phyloP scores from a whole-genome alignment of 2,888 invertebrate genomes.

The Notodonta ziczac region DNA sequence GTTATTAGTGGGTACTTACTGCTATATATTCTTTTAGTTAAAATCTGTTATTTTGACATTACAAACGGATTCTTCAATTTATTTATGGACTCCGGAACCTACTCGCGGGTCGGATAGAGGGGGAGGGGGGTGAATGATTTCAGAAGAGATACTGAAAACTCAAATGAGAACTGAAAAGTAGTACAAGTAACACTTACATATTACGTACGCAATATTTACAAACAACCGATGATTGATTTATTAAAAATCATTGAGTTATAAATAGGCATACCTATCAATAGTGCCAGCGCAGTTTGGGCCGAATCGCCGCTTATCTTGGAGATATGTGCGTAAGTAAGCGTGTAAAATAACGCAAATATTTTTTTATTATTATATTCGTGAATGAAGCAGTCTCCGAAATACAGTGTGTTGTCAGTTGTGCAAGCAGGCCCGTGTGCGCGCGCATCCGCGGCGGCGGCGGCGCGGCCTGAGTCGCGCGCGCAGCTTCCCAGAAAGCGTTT shows the following conservation, averaged over 20 bases:
- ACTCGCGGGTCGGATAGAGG: too few relatives aligned
- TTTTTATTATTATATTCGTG: background rate
- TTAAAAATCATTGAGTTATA: background rate
- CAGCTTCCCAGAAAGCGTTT: constrained; percentile 80
- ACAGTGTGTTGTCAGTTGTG: background rate
- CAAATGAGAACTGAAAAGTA: too few relatives aligned
- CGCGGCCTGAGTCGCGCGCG: constrained; percentile 28
- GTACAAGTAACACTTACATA: too few relatives aligned
- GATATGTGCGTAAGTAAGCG: background rate
- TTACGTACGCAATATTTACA: too few relatives aligned
- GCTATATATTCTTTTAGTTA: too few relatives aligned
- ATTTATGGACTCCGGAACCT: too few relatives aligned
- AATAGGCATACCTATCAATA: background rate
- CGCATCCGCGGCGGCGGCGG: constrained; percentile 12
- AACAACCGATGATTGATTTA: too few relatives aligned
- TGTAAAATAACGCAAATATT: background rate
- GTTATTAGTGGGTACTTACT: too few relatives aligned
- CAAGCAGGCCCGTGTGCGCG: background rate
- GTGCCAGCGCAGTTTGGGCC: background rate
- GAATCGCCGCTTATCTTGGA: background rate
- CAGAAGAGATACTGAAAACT: too few relatives aligned
- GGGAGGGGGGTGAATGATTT: too few relatives aligned
- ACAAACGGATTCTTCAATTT: too few relatives aligned
- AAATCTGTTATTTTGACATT: too few relatives aligned
- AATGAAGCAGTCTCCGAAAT: background rate